Conservation (phyloP, 1,140 invertebrate species). For the Polypedilum vanderplanki region DNA sequence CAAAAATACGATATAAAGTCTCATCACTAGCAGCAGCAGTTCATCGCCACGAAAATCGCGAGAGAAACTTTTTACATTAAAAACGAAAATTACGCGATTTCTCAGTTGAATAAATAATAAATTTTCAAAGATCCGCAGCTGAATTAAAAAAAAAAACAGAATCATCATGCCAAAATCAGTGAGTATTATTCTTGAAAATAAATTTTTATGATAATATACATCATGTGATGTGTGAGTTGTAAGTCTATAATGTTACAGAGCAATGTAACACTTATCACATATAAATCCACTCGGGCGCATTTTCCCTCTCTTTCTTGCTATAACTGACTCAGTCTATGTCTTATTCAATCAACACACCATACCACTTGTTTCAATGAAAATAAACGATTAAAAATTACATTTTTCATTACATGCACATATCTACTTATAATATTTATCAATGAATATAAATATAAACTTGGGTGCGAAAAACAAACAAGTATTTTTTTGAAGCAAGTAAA, state of each 20-base stretch:
- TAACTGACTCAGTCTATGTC: too few species aligned
- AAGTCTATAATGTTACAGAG: too few species aligned
- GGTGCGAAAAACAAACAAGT: slow-evolving; percentile 11
- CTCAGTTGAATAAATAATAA: neutral
- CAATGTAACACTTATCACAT: too few species aligned
- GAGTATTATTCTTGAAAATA: neutral
- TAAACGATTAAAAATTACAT: too few species aligned
- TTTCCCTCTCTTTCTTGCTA: too few species aligned
- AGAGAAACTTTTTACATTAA: neutral
- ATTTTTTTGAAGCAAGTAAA: slow-evolving; percentile 2
- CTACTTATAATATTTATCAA: too few species aligned
- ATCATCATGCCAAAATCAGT: slow-evolving; percentile 28
- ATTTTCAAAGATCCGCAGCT: neutral
- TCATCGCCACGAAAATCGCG: neutral
- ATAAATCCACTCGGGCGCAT: too few species aligned
- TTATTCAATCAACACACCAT: too few species aligned
- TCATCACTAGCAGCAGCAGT: neutral
- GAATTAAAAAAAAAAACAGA: neutral
- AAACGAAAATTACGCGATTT: neutral
- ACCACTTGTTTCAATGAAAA: too few species aligned
- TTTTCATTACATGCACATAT: too few species aligned
- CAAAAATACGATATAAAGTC: neutral
- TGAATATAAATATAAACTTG: neutral
- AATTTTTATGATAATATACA: neutral
- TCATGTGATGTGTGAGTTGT: neutral